These are phyloP conservation scores for Aldabrachelys gigantea DNA, from an alignment of 2,113 vertebrate species.

Conservation along the genomic window DNA sequence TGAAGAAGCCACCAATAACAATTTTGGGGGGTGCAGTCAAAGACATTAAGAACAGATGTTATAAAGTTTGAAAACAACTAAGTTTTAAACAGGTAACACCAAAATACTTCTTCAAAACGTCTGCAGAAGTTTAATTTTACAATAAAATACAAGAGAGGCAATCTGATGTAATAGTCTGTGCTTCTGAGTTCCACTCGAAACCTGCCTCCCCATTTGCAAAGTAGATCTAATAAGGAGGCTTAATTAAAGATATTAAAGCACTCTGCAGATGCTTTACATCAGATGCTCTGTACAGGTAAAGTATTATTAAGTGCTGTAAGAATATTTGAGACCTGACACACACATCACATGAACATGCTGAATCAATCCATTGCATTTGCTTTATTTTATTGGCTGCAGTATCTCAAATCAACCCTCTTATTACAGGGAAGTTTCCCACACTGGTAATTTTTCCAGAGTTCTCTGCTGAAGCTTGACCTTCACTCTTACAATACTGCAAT, in stretches of 20 bases:
- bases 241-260: neutral
- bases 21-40: neutral
- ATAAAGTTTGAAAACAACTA: neutral
- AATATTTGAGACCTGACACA: neutral
- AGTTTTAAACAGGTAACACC: neutral
- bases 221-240: neutral
- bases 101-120: neutral
- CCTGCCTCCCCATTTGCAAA: neutral
- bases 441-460: neutral
- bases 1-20: neutral
- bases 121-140: neutral
- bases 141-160: neutral
- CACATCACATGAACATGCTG: neutral
- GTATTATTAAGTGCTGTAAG: neutral
- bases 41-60: neutral
- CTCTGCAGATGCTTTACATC: neutral
- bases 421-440: neutral
- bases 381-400: neutral
- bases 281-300: neutral
- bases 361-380: neutral
- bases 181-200: fast-evolving
- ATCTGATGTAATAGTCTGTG: neutral
- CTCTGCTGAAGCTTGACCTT: neutral
- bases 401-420: neutral
- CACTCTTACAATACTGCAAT: no score